These are phyloP conservation scores for Diorhabda carinulata DNA, from an alignment of 1,140 invertebrate genomes.

Conservation along the genomic window DNA sequence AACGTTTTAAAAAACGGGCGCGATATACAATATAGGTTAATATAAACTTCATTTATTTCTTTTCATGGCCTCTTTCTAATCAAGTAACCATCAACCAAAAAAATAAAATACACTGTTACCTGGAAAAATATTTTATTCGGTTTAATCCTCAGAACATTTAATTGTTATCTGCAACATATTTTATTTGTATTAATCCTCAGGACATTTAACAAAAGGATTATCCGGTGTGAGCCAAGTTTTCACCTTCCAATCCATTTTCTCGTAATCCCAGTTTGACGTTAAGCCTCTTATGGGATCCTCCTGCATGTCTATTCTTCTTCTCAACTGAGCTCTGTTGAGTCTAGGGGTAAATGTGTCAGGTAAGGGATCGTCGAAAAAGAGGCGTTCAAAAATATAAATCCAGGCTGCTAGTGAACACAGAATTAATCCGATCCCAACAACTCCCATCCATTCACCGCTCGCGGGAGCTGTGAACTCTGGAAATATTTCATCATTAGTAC, in stretches of 20 bases:
- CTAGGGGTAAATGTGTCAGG: conserved; percentile 20
- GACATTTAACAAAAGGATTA: conserved; percentile 35
- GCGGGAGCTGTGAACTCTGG: conserved; percentile 26
- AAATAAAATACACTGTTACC: too few species aligned
- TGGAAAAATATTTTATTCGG: too few species aligned
- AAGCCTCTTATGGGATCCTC: conserved; percentile 73
- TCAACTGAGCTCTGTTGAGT: conserved; percentile 60
- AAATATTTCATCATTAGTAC: neutral
- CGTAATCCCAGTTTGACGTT: conserved; percentile 62
- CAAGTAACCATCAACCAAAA: too few species aligned
- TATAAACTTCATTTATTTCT: too few species aligned
- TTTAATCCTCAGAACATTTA: too few species aligned
- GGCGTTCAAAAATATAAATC: conserved; percentile 24
- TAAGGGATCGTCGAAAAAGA: conserved; percentile 20
- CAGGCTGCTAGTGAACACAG: conserved; percentile 26
- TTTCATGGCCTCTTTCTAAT: too few species aligned
- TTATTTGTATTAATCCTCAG: conserved; percentile 16
- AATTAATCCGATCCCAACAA: conserved; percentile 21
- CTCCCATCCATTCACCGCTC: conserved; percentile 26
- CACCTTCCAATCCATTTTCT: conserved; percentile 61
- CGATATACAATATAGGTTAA: neutral
- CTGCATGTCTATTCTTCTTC: conserved; percentile 72
- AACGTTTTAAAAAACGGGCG: neutral
- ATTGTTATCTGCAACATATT: too few species aligned
- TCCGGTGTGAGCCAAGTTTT: conserved; percentile 25